These are phyloP conservation scores for Dolichallabes microphthalmus DNA, from an alignment of 2,113 vertebrate genomes.

Conservation along the genomic window DNA sequence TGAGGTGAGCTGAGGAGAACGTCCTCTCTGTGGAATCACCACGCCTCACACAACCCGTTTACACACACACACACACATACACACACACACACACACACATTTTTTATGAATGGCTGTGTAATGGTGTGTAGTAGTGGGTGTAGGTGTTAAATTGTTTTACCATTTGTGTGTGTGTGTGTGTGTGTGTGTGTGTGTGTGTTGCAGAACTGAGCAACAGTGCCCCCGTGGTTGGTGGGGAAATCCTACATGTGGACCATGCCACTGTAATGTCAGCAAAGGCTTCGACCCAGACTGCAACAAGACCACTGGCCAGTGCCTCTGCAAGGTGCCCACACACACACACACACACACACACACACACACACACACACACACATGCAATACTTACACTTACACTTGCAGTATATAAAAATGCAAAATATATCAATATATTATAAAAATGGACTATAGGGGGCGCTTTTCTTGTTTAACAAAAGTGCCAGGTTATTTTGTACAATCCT, in stretches of 20 bases:
- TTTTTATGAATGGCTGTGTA: background rate
- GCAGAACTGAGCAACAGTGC: conserved; percentile 93
- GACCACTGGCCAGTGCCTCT: conserved; percentile 90
- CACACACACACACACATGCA: conserved; percentile 9
- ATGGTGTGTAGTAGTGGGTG: background rate
- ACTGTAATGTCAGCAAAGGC: conserved; percentile 89
- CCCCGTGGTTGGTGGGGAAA: conserved; percentile 97
- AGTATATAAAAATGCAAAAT: no score
- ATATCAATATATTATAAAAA: background rate
- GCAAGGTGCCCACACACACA: conserved; percentile 80
- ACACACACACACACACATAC: conserved; percentile 11
- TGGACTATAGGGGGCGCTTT: background rate
- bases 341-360: conserved; percentile 28
- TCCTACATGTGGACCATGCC: conserved; percentile 90
- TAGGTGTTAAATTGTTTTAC: background rate
- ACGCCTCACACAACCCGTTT: no score
- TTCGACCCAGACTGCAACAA: conserved; percentile 95
- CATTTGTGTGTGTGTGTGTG: background rate
- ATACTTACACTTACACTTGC: no score
- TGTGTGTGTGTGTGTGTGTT: conserved; percentile 11
- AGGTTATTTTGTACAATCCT: background rate
- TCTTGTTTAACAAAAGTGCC: background rate
- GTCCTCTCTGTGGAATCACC: no score
- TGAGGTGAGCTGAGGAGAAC: no score
- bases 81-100: conserved; percentile 28